Conservation (phyloP, 2,113 vertebrate genomes). For the Apteryx owenii region DNA sequence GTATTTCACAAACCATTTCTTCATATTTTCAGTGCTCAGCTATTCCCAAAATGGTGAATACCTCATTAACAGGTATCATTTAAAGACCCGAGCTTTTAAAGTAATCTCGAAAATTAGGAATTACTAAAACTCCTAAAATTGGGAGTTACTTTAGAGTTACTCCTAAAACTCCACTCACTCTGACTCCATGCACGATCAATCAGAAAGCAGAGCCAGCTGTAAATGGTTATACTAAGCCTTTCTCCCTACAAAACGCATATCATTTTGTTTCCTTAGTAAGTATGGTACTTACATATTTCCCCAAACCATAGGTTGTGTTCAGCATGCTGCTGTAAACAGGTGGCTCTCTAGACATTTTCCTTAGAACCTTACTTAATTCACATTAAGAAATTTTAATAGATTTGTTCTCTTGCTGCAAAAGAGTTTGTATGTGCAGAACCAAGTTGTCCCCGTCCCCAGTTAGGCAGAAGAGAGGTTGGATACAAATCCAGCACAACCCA, state of each 20-base stretch:
- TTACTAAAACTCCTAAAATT: not conserved
- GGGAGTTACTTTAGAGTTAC: not conserved
- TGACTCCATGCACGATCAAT: not conserved
- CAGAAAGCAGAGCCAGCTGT: not conserved
- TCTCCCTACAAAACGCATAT: not conserved
- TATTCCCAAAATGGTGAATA: accelerated
- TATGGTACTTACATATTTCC: not conserved
- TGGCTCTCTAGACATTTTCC: not conserved
- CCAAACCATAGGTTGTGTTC: not conserved
- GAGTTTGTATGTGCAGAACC: not conserved
- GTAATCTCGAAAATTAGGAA: not conserved
- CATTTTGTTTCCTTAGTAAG: not conserved
- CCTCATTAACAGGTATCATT: not conserved
- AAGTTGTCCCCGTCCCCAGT: not conserved
- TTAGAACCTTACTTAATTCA: not conserved
- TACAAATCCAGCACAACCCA: not conserved
- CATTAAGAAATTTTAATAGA: not conserved
- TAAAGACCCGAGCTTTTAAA: not conserved
- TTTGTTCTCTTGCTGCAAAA: not conserved
- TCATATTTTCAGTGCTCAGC: not conserved
- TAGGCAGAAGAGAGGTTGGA: not conserved
- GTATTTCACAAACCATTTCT: not conserved
- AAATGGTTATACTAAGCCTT: not conserved
- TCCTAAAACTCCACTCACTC: not conserved
- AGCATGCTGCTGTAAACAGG: not conserved